A percentile compares a stretch with the other conserved stretches of the same genome.
phyloP scores from a whole-genome alignment of 2,113 vertebrate genomes.

The Cottus gobio region DNA sequence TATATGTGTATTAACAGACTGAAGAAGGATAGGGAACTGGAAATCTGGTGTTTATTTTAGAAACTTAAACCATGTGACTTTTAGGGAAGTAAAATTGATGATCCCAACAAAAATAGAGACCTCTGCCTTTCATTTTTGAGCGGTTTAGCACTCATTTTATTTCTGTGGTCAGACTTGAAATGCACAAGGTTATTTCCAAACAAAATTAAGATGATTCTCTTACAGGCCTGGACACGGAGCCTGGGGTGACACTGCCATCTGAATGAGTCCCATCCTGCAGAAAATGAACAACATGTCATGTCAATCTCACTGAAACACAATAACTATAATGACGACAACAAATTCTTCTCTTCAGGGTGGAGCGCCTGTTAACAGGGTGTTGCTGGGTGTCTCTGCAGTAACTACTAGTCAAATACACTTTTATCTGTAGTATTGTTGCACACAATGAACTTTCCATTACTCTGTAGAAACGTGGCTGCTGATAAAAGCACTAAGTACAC shows the following conservation, averaged over 20 bases:
- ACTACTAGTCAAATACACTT: not conserved
- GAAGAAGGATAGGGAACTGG: slow-evolving; percentile 21
- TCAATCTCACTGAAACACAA: not conserved
- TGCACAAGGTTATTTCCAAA: not conserved
- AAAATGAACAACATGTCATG: not conserved
- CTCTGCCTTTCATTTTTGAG: slow-evolving; percentile 17
- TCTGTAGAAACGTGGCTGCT: slow-evolving; percentile 14
- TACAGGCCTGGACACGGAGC: slow-evolving; percentile 61
- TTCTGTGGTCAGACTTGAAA: slow-evolving; percentile 1
- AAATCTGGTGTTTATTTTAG: not conserved
- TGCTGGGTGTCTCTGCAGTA: not conserved
- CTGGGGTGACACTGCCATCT: slow-evolving; percentile 36
- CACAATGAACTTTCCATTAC: slow-evolving; percentile 29
- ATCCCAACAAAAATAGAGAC: not conserved
- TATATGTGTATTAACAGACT: not conserved
- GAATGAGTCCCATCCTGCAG: slow-evolving; percentile 60
- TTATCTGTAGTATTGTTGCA: slow-evolving; percentile 14
- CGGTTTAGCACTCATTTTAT: not conserved
- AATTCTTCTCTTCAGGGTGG: slow-evolving; percentile 14
- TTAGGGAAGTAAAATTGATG: slow-evolving; percentile 52
- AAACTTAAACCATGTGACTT: slow-evolving; percentile 2
- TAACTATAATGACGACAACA: not conserved
- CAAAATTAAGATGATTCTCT: not conserved
- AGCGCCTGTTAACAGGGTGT: slow-evolving; percentile 22
- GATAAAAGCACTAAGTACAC: slow-evolving; percentile 61